phyloP scores from a whole-genome alignment of 2,888 invertebrate genomes.

The Eilema caniola region DNA sequence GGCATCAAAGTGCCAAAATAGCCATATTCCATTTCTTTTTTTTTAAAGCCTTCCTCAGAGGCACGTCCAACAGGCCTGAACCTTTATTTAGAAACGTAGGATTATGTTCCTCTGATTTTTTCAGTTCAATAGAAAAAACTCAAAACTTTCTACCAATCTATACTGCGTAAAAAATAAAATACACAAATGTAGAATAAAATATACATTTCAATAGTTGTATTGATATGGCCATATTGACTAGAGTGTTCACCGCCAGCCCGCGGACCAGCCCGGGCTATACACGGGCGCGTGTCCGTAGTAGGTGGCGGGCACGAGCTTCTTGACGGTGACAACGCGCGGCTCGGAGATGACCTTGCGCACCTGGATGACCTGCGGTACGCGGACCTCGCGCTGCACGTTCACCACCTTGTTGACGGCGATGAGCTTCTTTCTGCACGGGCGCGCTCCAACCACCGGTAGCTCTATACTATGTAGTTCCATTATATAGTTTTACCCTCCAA shows the following conservation, averaged over 20 bases:
- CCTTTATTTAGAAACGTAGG: too few species aligned
- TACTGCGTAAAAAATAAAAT: background rate
- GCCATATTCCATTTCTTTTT: too few species aligned
- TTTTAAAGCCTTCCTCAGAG: too few species aligned
- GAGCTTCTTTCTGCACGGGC: conserved; percentile 20
- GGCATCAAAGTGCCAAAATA: too few species aligned
- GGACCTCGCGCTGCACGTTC: conserved; percentile 47
- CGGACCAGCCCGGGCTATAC: background rate
- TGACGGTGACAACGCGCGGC: conserved; percentile 58
- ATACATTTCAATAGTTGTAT: background rate
- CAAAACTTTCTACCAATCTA: too few species aligned
- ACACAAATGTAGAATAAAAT: background rate
- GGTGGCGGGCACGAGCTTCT: conserved; percentile 46
- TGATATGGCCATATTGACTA: background rate
- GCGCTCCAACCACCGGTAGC: conserved; percentile 8
- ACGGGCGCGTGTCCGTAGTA: background rate
- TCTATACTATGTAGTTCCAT: too few species aligned
- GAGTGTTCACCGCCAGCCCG: background rate
- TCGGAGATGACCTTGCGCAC: conserved; percentile 59
- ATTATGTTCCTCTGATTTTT: too few species aligned
- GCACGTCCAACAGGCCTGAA: too few species aligned
- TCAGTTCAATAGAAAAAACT: too few species aligned
- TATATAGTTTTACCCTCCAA: too few species aligned
- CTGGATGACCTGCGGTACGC: conserved; percentile 54
- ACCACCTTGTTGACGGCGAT: conserved; percentile 52